Percentiles rank a stretch among this genome's conserved stretches.
These are phyloP conservation scores for Homalodisca vitripennis DNA, from an alignment of 1,140 invertebrate species.

Conservation along the genomic window DNA sequence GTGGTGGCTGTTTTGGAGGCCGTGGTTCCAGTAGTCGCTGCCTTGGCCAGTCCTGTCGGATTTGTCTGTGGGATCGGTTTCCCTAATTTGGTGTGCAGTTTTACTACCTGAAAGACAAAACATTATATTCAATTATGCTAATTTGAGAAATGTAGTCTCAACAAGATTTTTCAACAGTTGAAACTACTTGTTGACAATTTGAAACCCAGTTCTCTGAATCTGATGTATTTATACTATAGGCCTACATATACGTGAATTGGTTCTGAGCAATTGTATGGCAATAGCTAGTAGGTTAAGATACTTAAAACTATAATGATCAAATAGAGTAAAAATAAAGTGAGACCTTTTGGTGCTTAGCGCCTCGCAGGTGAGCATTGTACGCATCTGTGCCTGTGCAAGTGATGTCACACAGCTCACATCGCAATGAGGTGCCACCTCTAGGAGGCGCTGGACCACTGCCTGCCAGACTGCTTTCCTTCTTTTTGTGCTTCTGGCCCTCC, in stretches of 20 bases:
- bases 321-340: neutral
- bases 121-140: too few relatives aligned
- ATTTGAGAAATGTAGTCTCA: too few relatives aligned
- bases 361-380: conserved; percentile 96
- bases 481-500: conserved; percentile 98
- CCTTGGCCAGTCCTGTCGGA: conserved; percentile 58
- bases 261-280: too few relatives aligned
- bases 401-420: conserved; percentile 94
- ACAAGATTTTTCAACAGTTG: too few relatives aligned
- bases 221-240: too few relatives aligned
- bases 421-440: conserved; percentile 66
- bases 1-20: conserved; percentile 33
- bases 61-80: conserved; percentile 96
- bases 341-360: conserved; percentile 95
- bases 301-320: too few relatives aligned
- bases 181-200: too few relatives aligned
- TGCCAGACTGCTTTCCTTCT: conserved; percentile 90
- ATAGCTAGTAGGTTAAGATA: too few relatives aligned
- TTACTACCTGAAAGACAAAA: conserved; percentile 64
- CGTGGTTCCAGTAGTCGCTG: conserved; percentile 41
- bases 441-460: conserved; percentile 54
- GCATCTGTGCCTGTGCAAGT: conserved; percentile 97
- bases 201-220: too few relatives aligned
- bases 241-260: too few relatives aligned
- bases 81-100: conserved; percentile 93